phyloP scores from a whole-genome alignment of 2,113 vertebrate genomes.

The Astatoreochromis straeleni region DNA sequence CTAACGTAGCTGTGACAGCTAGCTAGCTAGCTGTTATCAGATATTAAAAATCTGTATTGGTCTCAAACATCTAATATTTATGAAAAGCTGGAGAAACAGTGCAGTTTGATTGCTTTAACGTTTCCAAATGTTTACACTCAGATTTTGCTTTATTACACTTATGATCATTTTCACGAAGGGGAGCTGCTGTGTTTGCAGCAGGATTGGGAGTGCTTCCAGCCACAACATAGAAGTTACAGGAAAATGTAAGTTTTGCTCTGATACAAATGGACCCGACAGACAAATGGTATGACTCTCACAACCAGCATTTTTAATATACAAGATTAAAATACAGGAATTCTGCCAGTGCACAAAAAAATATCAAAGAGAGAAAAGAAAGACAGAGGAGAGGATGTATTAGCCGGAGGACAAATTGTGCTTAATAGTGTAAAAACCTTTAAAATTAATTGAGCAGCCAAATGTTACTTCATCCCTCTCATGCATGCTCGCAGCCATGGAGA shows the following conservation, averaged over 20 bases:
- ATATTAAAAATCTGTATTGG: not conserved
- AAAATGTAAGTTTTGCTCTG: not conserved
- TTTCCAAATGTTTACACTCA: not conserved
- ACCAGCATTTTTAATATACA: slow-evolving; percentile 2
- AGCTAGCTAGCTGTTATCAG: not conserved
- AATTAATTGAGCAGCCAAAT: slow-evolving; percentile 63
- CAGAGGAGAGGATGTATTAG: slow-evolving; percentile 9
- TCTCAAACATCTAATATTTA: not conserved
- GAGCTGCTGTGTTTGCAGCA: not conserved
- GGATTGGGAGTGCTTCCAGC: not conserved
- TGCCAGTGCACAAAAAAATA: slow-evolving; percentile 34
- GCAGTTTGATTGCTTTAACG: not conserved
- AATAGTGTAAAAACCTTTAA: slow-evolving; percentile 61
- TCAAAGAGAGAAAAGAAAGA: slow-evolving; percentile 29
- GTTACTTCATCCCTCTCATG: slow-evolving; percentile 32
- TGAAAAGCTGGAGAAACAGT: not conserved
- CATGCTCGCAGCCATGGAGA: slow-evolving; percentile 16
- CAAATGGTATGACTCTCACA: not conserved
- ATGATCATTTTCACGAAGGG: not conserved
- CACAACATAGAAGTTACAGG: not conserved
- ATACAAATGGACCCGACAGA: not conserved
- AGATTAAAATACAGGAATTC: slow-evolving; percentile 27
- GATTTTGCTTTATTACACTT: not conserved
- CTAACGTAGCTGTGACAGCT: not conserved
- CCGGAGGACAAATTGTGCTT: slow-evolving; percentile 52